phyloP scores from a whole-genome alignment of 2,888 invertebrate species.

The Dermolepida albohirtum region DNA sequence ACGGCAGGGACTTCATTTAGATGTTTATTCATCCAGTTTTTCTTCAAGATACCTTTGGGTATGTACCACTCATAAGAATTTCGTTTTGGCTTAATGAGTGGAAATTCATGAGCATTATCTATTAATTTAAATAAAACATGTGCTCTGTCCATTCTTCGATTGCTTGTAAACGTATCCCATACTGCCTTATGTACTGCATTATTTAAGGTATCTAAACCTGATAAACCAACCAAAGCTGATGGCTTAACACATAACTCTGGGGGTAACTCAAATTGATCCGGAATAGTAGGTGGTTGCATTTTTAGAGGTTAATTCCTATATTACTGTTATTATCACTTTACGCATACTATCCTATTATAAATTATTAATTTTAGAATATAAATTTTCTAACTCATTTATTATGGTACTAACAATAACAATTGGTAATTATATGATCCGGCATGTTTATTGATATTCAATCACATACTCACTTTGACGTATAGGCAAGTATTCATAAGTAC shows the following conservation, averaged over 20 bases:
- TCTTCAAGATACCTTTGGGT: constrained; percentile 92
- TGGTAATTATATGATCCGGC: no score
- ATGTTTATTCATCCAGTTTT: constrained; percentile 96
- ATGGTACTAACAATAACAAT: no score
- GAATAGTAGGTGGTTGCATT: constrained; percentile 51
- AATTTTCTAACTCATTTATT: no score
- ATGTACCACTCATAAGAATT: constrained; percentile 96
- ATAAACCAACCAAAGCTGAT: constrained; percentile 86
- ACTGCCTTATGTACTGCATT: constrained; percentile 91
- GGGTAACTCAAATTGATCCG: constrained; percentile 75
- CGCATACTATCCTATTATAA: no score
- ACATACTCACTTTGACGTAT: no score
- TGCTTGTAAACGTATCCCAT: constrained; percentile 92
- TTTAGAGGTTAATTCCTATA: constrained; percentile 13
- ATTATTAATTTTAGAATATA: no score
- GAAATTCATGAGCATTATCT: constrained; percentile 86
- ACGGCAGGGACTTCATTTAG: constrained; percentile 90
- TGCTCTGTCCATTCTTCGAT: constrained; percentile 83
- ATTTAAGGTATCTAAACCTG: constrained; percentile 86
- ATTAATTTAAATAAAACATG: constrained; percentile 87
- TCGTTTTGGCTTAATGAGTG: constrained; percentile 86
- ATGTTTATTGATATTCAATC: no score
- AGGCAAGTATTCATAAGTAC: no score
- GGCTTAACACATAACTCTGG: constrained; percentile 86
- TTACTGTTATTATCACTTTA: no score